A percentile compares a stretch with the other conserved stretches of the same genome.
Conservation (phyloP, 2,888 invertebrate genomes). For the Abscondita cerata region DNA sequence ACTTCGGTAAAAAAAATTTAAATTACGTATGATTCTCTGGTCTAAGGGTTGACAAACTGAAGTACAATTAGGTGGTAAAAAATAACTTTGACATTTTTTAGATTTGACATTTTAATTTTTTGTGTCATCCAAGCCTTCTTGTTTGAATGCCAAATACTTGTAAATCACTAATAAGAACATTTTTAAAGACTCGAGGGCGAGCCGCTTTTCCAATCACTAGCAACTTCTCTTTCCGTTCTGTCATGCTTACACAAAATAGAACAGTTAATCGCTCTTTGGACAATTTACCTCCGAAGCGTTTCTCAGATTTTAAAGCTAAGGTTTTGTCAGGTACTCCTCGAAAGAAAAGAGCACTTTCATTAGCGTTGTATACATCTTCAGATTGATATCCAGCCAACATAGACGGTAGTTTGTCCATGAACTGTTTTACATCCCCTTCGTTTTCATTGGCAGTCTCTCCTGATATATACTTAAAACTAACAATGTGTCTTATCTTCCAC, state of each 20-base stretch:
- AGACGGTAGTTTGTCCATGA: conserved; percentile 33
- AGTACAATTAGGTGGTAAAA: no score
- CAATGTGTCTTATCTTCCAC: conserved; percentile 34
- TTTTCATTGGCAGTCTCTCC: conserved; percentile 39
- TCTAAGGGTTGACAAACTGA: no score
- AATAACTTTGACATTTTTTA: no score
- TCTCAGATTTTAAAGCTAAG: conserved; percentile 42
- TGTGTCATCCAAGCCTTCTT: conserved; percentile 9
- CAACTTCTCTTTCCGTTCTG: neutral
- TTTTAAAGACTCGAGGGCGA: neutral
- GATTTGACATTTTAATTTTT: no score
- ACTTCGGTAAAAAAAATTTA: no score
- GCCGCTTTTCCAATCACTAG: conserved; percentile 6
- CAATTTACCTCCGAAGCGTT: conserved; percentile 44
- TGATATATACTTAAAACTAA: conserved; percentile 41
- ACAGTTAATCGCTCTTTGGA: conserved; percentile 44
- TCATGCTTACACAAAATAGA: conserved; percentile 40
- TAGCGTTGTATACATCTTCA: conserved; percentile 38
- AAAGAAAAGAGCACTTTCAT: conserved; percentile 47
- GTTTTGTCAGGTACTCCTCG: conserved; percentile 43
- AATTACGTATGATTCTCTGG: no score
- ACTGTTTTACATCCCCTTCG: conserved; percentile 36
- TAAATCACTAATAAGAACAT: neutral
- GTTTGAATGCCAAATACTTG: no score
- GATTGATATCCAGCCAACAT: conserved; percentile 30